Base-by-base conservation (phyloP, 30 jellyfish, hydroid and myxozoan species). In the Turritopsis dohrnii region DNA sequence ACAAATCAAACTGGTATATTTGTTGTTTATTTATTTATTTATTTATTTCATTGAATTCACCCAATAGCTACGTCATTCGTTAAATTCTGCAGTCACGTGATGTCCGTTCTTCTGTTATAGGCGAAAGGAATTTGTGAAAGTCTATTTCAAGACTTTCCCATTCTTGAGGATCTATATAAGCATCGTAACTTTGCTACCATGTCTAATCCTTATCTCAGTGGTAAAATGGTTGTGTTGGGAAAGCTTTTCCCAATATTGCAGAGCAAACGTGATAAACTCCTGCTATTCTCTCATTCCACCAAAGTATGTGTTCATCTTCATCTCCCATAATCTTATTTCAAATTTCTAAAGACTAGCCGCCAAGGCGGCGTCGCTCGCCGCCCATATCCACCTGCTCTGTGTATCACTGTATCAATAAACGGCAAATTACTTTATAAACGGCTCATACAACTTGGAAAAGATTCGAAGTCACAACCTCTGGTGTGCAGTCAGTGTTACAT, bases 201-300 rank as follows among this genome's bases (percentile, higher is more conserved):
- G 93, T 76, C 93, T 28, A 89, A 86, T 79, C 41, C 82, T 28
- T 28, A 41, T 31, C 87, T 90, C 26, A 85, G 93, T 69, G 97
- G 97, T 21, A 90, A 90, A 80, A 86, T 90, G 84, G 73, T 27
- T 26, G 76, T 86, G 26, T 52, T 83, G 24, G 90, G 85, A 25
- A 81, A 52, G 83, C 83, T 90, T 23, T 54, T 90, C 29, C 29
- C 69, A 16, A 88, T 82, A 21, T 53, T 82, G 87, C 52, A 79
- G 52, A 81, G 28, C 19, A 66, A 28, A 1, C 83, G 83, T 28
- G 95, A 86, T 82, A 90, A 90, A 83, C 89, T 90, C 18, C 90
- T 90, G n/a, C 81, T 90, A 18, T 90, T 90, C 71, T 90, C 97
- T 1, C 76, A 90, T 8, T 90, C 97, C 19, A 90, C 90, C 29